These are phyloP conservation scores for Chrysochloris asiatica DNA, from an alignment of 2,113 vertebrate species.

Conservation along the genomic window DNA sequence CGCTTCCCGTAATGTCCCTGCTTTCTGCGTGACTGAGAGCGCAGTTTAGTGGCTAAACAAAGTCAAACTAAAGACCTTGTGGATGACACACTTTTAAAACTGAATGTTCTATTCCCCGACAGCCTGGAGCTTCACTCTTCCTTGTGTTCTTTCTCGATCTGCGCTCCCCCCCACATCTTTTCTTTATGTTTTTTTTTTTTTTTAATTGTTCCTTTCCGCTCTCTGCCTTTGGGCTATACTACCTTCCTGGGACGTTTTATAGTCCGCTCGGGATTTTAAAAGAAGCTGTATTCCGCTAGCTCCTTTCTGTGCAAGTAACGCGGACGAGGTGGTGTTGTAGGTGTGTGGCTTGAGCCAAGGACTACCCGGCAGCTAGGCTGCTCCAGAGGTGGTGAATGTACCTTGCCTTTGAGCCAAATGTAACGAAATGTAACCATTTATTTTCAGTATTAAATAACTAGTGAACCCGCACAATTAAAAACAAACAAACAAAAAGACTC, in stretches of 20 bases:
- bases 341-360: not conserved
- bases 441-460: not conserved
- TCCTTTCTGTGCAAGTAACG: rapidly evolving
- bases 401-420: not conserved
- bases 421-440: not conserved
- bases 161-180: rapidly evolving
- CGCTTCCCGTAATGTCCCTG: rapidly evolving
- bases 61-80: not conserved
- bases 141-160: rapidly evolving
- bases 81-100: not conserved
- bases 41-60: not conserved
- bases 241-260: not conserved
- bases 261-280: not conserved
- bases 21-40: not conserved
- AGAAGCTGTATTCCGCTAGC: not conserved
- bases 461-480: not conserved
- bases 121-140: not conserved
- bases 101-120: not conserved
- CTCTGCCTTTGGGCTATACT: rapidly evolving
- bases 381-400: not conserved
- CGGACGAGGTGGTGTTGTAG: rapidly evolving
- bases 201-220: not conserved
- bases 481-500: not conserved
- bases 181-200: rapidly evolving
- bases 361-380: rapidly evolving